A percentile compares a stretch with the other conserved stretches of the same genome.
phyloP scores from a whole-genome alignment of 2,113 vertebrate genomes.

The Tenrec ecaudatus region DNA sequence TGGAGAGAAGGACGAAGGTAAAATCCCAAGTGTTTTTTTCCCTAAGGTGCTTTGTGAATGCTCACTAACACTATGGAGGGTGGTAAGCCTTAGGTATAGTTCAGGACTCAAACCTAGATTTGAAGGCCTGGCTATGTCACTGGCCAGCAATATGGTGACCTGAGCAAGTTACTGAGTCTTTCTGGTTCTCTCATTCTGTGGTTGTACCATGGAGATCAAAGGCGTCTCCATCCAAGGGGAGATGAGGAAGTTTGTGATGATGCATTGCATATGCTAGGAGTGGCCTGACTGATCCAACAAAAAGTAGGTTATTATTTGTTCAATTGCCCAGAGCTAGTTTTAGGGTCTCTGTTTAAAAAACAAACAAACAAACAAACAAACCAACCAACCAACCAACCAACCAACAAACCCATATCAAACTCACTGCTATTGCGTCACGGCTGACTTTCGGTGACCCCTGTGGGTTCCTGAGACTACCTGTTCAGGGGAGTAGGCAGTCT shows the following conservation, averaged over 20 bases:
- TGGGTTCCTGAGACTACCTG: too few species aligned
- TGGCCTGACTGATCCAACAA: not conserved
- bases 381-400: not conserved
- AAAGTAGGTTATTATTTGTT: not conserved
- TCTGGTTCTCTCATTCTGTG: not conserved
- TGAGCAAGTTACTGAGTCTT: not conserved
- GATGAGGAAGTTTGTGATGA: not conserved
- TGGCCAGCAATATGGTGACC: not conserved
- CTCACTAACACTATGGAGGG: not conserved
- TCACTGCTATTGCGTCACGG: too few species aligned
- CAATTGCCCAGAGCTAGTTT: not conserved
- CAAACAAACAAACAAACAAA: not conserved
- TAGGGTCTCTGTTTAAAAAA: slow-evolving; percentile 25
- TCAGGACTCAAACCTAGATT: not conserved
- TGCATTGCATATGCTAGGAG: not conserved
- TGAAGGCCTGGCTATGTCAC: not conserved
- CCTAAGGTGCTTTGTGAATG: not conserved
- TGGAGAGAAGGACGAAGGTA: not conserved
- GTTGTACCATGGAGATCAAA: not conserved
- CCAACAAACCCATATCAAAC: not conserved
- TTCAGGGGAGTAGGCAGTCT: too few species aligned
- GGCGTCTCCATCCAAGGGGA: not conserved
- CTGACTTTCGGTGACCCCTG: too few species aligned
- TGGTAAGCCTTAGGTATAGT: not conserved
- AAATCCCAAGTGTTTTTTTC: not conserved